A percentile compares a stretch with the other conserved stretches of the same genome.
These are phyloP conservation scores for Rhagoletis pomonella DNA, from an alignment of 1,140 invertebrate genomes.

Conservation along the genomic window DNA sequence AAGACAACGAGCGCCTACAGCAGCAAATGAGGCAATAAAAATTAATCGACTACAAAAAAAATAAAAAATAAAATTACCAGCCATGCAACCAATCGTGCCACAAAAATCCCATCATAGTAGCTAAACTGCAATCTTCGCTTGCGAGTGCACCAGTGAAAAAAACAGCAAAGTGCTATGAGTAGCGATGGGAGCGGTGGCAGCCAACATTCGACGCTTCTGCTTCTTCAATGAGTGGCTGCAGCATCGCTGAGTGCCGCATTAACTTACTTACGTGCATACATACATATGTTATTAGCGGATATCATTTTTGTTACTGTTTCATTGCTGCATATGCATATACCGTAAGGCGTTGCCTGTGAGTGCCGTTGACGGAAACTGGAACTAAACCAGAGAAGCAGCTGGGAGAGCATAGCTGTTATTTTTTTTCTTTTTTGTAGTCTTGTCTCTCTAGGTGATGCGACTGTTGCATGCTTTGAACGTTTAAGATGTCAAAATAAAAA, in stretches of 20 bases:
- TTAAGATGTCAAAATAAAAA: too few species aligned
- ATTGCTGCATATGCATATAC: not conserved
- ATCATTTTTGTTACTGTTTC: conserved; percentile 7
- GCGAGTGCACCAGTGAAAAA: not conserved
- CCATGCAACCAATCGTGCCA: too few species aligned
- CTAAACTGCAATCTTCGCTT: not conserved
- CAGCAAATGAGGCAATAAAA: conserved; percentile 25
- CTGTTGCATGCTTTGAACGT: too few species aligned
- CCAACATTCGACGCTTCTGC: not conserved
- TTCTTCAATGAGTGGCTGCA: not conserved
- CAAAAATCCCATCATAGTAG: too few species aligned
- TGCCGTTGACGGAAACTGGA: not conserved
- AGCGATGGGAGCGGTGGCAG: not conserved
- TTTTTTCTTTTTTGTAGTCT: not conserved
- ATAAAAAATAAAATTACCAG: not conserved
- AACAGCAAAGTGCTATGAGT: not conserved
- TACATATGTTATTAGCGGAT: conserved; percentile 13
- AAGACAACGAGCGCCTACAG: not conserved
- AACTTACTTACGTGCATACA: not conserved
- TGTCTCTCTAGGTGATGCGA: not conserved
- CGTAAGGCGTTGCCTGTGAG: not conserved
- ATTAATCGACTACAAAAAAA: not conserved
- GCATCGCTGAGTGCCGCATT: not conserved
- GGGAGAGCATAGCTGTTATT: not conserved
- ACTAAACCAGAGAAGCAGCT: not conserved